Percentiles rank a stretch among this genome's conserved stretches.
Conservation (phyloP, 1,140 invertebrate genomes). For the Caenorhabditis briggsae region DNA sequence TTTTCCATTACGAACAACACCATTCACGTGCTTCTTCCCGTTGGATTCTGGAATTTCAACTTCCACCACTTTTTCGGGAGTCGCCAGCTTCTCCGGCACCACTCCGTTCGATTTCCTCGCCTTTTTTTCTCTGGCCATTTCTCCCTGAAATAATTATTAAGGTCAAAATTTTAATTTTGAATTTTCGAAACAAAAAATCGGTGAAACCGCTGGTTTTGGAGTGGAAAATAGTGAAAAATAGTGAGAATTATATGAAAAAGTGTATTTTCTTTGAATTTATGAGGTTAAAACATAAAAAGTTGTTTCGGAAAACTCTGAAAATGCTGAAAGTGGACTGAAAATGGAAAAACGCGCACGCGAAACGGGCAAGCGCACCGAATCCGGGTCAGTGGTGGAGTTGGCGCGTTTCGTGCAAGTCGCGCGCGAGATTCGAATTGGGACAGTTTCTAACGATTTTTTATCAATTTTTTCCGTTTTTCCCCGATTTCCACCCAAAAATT, state of each 20-base stretch:
- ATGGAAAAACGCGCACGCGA: background rate
- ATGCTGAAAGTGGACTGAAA: background rate
- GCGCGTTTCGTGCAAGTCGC: too few species aligned
- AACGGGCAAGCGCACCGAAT: background rate
- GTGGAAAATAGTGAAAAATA: too few species aligned
- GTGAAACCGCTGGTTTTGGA: too few species aligned
- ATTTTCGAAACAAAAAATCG: too few species aligned
- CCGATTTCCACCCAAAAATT: background rate
- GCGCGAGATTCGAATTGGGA: too few species aligned
- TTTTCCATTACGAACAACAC: background rate
- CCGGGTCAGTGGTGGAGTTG: background rate
- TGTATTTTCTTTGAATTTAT: too few species aligned
- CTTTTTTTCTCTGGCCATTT: conserved; percentile 19
- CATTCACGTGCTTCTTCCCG: conserved; percentile 18
- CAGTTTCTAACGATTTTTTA: background rate
- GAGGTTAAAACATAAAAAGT: background rate
- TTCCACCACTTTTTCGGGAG: background rate
- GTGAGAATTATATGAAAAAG: too few species aligned
- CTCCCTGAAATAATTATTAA: background rate
- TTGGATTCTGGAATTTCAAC: background rate
- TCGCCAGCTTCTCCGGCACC: background rate
- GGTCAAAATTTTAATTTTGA: background rate
- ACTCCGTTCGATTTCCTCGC: conserved; percentile 16
- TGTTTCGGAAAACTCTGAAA: background rate
- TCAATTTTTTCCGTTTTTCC: background rate